Conservation (phyloP, 1,140 invertebrate genomes). For the Heliconius congener region DNA sequence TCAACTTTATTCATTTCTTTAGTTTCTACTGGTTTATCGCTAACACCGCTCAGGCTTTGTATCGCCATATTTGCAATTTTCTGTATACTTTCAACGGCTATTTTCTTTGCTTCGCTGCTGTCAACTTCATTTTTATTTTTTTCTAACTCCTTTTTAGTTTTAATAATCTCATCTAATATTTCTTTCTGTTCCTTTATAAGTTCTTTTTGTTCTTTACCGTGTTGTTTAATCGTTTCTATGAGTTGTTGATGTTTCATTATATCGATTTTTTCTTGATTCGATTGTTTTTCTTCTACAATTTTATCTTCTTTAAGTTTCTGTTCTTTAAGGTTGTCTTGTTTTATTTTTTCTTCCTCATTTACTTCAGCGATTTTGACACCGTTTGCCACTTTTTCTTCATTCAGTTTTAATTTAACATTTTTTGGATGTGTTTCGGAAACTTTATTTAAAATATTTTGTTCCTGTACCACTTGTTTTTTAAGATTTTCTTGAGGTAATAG, state of each 20-base stretch:
- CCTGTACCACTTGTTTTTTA: slow-evolving; percentile 36
- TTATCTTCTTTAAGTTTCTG: slow-evolving; percentile 35
- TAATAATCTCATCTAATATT: slow-evolving; percentile 82
- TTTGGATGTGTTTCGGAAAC: slow-evolving; percentile 56
- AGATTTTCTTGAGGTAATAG: slow-evolving; percentile 27
- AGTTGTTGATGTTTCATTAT: slow-evolving; percentile 77
- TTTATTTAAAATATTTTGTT: slow-evolving; percentile 45
- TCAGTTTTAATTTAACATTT: slow-evolving; percentile 57
- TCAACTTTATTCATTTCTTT: slow-evolving; percentile 48
- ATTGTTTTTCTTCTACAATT: slow-evolving; percentile 15
- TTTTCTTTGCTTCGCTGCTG: slow-evolving; percentile 71
- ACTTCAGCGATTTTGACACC: slow-evolving; percentile 32
- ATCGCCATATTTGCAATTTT: slow-evolving; percentile 78
- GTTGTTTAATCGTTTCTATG: slow-evolving; percentile 82
- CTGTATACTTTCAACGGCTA: slow-evolving; percentile 78
- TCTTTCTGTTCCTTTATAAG: slow-evolving; percentile 83
- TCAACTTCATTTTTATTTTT: slow-evolving; percentile 68
- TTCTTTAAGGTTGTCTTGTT: slow-evolving; percentile 43
- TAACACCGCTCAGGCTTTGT: slow-evolving; percentile 67
- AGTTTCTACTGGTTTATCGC: slow-evolving; percentile 53
- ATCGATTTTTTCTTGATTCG: slow-evolving; percentile 56
- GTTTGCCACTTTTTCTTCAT: slow-evolving; percentile 52
- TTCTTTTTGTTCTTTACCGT: slow-evolving; percentile 82
- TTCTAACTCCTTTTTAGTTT: slow-evolving; percentile 80
- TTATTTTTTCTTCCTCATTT: slow-evolving; percentile 29